A percentile compares a stretch with the other conserved stretches of the same genome.
Evolutionary conservation across 2,113 vertebrate species (phyloP).

Genomic region (Brachyhypopomus gauderio): DNA sequence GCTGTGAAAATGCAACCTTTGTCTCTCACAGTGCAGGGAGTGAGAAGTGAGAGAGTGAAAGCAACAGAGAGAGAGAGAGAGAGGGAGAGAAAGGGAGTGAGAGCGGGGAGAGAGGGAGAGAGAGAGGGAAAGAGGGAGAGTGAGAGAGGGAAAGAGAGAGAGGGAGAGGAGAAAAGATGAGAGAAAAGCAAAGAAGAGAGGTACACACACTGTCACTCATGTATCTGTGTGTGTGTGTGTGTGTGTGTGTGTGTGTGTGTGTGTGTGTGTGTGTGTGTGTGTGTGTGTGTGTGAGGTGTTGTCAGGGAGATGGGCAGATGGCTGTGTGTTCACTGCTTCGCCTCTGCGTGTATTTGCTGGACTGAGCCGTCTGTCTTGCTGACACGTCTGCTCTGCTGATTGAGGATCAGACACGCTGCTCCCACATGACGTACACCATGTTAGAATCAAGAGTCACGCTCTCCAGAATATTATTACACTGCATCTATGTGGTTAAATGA

Average conservation of each 20-base stretch:
- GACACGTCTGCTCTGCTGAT: constrained; percentile 49
- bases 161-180: neutral
- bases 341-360: constrained; percentile 49
- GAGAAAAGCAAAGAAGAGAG: constrained; percentile 23
- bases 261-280: constrained; percentile 21
- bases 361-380: constrained; percentile 49
- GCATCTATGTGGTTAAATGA: too few species aligned
- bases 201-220: constrained; percentile 26
- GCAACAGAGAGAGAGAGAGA: constrained; percentile 46
- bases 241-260: constrained; percentile 31
- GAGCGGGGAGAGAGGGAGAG: constrained; percentile 2
- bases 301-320: constrained; percentile 59
- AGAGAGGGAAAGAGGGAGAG: neutral
- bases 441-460: constrained; percentile 30
- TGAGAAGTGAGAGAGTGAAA: constrained; percentile 3
- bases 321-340: constrained; percentile 47
- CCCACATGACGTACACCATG: constrained; percentile 34
- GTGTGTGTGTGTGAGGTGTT: constrained; percentile 42
- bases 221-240: constrained; percentile 12
- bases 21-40: neutral
- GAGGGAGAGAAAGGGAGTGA: constrained; percentile 26
- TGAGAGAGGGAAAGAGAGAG: too few species aligned
- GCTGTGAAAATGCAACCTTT: constrained; percentile 34
- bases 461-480: neutral
- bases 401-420: constrained; percentile 28